Evolutionary conservation across 37 sponge, comb jelly and placozoan species (phyloP), one percentile per base, ranked within the genome.

Genomic region (Lycopodina hypogea): DNA sequence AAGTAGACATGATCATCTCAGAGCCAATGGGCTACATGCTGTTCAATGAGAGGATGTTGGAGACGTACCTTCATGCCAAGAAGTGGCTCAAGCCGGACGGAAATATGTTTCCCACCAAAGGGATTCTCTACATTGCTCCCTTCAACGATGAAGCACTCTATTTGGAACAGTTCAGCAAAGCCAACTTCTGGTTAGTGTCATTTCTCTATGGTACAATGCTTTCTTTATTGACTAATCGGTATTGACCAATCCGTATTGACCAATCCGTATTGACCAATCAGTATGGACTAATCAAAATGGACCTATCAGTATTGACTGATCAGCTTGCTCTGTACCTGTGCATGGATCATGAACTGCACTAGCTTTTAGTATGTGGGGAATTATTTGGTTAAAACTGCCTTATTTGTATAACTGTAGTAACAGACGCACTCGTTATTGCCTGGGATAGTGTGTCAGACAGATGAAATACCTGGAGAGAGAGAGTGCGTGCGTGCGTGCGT

Each of bases 1-100:
- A 84, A 70, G 90, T 94, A 23, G 99, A 98, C 72, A 72, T 90
- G 32, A 90, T 98, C 24, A 85, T 98, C 24, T 98, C 99, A 38
- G 99, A 98, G 80, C 99, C 99, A 15, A 95, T 98, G 96, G 99
- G 99, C 11, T 98, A 98, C 84, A 93, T 98, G 94, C 80, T 98
- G 74, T 92, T 72, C 75, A 98, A 98, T 61, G 99, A 98, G 72
- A 67, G 99, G 24, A 98, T 98, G 99, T 58, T 98, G 76, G 99
- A 98, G 81, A 93, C 86, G 1, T 98, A 82, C 78, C 70, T 98
- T 0, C 91, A 96, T 69, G 94, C 99, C 0, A 92, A 77, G 83
- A 98, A 98, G 67, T 98, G 93, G 92, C 84, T 98, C 55, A 95
- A 93, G 63, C 84, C 94, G 0, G 88, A 74, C 9, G 99, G 99